Evolutionary conservation across 1,140 invertebrate genomes (phyloP).

Genomic region (Ceratosolen solmsi): DNA sequence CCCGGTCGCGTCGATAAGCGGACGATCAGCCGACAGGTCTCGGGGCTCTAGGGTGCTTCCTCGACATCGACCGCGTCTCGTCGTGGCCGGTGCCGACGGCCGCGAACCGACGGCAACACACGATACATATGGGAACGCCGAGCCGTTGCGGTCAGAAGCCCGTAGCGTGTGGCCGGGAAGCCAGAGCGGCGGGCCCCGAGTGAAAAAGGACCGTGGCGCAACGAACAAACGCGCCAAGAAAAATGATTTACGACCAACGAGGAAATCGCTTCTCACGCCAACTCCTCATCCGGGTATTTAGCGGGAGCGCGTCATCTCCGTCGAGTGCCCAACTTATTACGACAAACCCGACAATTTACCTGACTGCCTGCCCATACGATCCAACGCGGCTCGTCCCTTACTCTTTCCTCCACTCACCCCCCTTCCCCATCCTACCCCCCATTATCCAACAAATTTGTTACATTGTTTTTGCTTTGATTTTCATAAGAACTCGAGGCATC

Average conservation of each 20-base stretch:
- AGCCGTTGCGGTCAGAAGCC: slow-evolving; percentile 72
- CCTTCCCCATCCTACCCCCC: too few species aligned
- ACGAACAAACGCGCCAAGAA: slow-evolving; percentile 9
- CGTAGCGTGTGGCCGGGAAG: slow-evolving; percentile 42
- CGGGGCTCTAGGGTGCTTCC: neutral
- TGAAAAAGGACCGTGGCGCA: slow-evolving; percentile 3
- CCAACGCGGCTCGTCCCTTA: too few species aligned
- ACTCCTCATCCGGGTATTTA: slow-evolving; percentile 11
- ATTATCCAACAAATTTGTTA: too few species aligned
- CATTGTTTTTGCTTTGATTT: too few species aligned
- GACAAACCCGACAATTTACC: too few species aligned
- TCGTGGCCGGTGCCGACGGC: neutral
- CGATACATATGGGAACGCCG: slow-evolving; percentile 74
- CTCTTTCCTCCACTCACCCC: too few species aligned
- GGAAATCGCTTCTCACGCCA: slow-evolving; percentile 41
- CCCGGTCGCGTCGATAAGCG: neutral
- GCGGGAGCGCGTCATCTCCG: neutral
- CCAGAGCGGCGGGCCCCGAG: neutral
- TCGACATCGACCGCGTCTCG: neutral
- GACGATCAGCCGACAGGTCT: neutral
- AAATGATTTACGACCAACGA: slow-evolving; percentile 29
- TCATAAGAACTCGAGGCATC: too few species aligned
- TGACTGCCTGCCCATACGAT: too few species aligned
- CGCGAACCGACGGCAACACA: slow-evolving; percentile 65
- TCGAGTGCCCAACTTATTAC: neutral